Evolutionary conservation across 2,797 vertebrate species (phyloP), one percentile per base, ranked within the genome.

Genomic region (Mergus octosetaceus): DNA sequence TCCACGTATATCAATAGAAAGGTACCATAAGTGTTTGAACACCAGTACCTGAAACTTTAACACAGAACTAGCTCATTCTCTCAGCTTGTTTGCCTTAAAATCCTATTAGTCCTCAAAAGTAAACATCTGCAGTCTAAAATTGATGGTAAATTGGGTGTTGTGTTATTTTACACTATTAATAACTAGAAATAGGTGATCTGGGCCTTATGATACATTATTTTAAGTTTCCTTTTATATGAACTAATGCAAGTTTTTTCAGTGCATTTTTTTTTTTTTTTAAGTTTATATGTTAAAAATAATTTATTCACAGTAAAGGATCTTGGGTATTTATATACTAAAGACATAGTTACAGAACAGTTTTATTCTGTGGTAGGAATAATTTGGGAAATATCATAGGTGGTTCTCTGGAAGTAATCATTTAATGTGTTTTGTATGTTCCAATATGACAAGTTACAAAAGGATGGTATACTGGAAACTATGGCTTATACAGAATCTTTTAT

Each of bases 401-500:
- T 73, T 90, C 25, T 32, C 58, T 57, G 58, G 20, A 76, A 94
- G 43, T 68, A 49, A 21, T 87, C 1, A 34, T 54, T 92, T 80
- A 72, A 45, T 73, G 22, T 73, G 11, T 36, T 86, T 77, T 45
- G 16, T 80, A 18, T 28, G 5, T 92, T 93, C 57, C 36, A 69
- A 24, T 57, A 36, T 65, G 84, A 74, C 79, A 72, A 56, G 65
- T 56, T 75, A 82, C 70, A 70, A 49, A 75, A 79, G 15, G 32
- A 34, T 88, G 49, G 11, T 71, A 20, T 6, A 21, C 45, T 81
- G 60, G 36, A 87, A 94, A 56, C 36, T 58, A 10, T 79, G 89
- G 53, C 80, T 47, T 92, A 47, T 87, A 93, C 53, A 77, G 65
- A 94, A 95, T 83, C 32, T 60, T 95, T 95, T 96, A 89, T 96